phyloP scores from a whole-genome alignment of 2,797 vertebrate species.

The Epinephelus coioides region DNA sequence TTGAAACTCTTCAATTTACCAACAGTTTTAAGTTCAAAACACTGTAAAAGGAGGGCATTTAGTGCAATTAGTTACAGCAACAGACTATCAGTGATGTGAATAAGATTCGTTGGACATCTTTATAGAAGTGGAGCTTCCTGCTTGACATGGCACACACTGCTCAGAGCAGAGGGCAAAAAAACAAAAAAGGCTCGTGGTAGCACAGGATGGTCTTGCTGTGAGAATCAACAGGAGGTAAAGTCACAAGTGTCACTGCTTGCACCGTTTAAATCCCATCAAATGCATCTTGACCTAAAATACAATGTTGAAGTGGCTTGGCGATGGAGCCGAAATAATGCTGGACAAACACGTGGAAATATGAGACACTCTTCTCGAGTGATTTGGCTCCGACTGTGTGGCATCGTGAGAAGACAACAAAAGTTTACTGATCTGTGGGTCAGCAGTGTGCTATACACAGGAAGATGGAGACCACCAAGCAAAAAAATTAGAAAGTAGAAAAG shows the following conservation, averaged over 20 bases:
- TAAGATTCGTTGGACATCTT: constrained; percentile 56
- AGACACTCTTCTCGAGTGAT: constrained; percentile 38
- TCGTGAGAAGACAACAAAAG: constrained; percentile 6
- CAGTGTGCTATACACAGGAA: constrained; percentile 6
- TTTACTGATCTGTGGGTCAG: constrained; percentile 23
- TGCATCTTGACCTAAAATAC: constrained; percentile 56
- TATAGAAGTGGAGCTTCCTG: constrained; percentile 25
- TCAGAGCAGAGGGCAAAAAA: constrained; percentile 35
- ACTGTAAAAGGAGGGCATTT: constrained; percentile 80
- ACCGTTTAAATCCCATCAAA: constrained; percentile 48
- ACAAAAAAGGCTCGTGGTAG: constrained; percentile 32
- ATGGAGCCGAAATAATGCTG: background rate
- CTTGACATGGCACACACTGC: constrained; percentile 27
- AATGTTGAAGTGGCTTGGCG: constrained; percentile 30
- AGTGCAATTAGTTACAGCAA: constrained; percentile 87
- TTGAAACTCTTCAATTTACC: constrained; percentile 78
- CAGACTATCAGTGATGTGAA: constrained; percentile 72
- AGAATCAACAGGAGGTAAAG: constrained; percentile 55
- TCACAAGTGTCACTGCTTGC: constrained; percentile 65
- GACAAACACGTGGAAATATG: background rate
- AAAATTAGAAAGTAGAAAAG: constrained; percentile 4
- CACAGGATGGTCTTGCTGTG: constrained; percentile 45
- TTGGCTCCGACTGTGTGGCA: constrained; percentile 52
- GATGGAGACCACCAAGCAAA: constrained; percentile 15
- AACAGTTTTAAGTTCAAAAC: constrained; percentile 74